Conservation (phyloP, 2,888 invertebrate genomes). For the Perithous albicinctus region DNA sequence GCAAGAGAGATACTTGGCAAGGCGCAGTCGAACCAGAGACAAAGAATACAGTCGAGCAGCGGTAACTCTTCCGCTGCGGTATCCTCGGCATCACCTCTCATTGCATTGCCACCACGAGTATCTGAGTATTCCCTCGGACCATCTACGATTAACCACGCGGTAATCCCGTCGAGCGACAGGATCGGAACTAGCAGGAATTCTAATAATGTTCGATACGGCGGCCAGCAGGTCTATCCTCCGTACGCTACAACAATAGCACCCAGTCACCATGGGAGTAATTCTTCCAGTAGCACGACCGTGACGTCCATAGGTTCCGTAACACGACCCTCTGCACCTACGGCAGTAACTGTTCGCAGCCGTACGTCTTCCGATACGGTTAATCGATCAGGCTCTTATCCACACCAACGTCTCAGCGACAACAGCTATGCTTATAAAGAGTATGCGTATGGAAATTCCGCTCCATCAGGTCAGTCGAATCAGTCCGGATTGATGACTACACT, state of each 20-base stretch:
- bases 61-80: constrained; percentile 42
- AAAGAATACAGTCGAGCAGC: constrained; percentile 69
- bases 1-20: constrained; percentile 78
- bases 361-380: constrained; percentile 73
- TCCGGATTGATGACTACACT: constrained; percentile 65
- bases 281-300: constrained; percentile 78
- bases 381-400: constrained; percentile 70
- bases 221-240: constrained; percentile 72
- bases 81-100: constrained; percentile 67
- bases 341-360: constrained; percentile 68
- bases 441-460: constrained; percentile 70
- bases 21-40: constrained; percentile 73
- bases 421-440: constrained; percentile 77
- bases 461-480: constrained; percentile 64
- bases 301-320: constrained; percentile 75
- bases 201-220: constrained; percentile 79
- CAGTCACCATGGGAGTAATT: constrained; percentile 78
- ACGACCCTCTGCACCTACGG: constrained; percentile 73
- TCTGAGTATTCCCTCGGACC: constrained; percentile 75
- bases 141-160: constrained; percentile 70
- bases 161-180: constrained; percentile 73
- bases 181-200: constrained; percentile 72
- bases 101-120: constrained; percentile 69
- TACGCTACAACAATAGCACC: constrained; percentile 81
- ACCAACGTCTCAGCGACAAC: constrained; percentile 63